These are phyloP conservation scores for Sapayoa aenigma DNA, from an alignment of 2,113 vertebrate genomes.

Conservation along the genomic window DNA sequence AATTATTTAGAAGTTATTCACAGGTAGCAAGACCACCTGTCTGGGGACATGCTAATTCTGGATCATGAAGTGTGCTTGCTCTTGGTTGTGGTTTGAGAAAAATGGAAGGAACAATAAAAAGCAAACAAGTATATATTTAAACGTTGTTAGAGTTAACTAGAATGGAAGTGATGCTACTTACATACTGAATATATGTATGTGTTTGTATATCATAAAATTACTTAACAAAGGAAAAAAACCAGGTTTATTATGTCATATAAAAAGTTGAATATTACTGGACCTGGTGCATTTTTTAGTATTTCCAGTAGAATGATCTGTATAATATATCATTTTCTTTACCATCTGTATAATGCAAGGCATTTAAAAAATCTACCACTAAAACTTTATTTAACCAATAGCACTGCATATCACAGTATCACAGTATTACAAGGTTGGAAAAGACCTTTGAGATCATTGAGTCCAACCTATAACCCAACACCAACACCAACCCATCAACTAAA, in stretches of 20 bases:
- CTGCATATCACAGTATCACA: neutral
- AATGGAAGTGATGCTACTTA: neutral
- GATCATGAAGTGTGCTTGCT: neutral
- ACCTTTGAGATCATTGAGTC: too few relatives aligned
- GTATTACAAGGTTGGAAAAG: too few relatives aligned
- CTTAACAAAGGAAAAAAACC: neutral
- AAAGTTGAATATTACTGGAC: neutral
- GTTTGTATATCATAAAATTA: neutral
- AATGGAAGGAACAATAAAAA: neutral
- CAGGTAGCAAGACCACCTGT: neutral
- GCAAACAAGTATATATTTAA: neutral
- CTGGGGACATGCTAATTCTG: neutral
- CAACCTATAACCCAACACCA: too few relatives aligned
- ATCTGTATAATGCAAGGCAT: neutral
- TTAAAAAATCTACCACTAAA: neutral
- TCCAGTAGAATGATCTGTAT: neutral
- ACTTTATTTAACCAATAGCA: neutral
- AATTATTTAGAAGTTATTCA: conserved; percentile 20
- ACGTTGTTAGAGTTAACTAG: neutral
- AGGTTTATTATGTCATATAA: neutral
- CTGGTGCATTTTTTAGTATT: neutral
- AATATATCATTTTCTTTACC: neutral
- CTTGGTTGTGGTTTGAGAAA: neutral
- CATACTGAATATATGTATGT: neutral
- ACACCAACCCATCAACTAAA: too few relatives aligned